Evolutionary conservation across 2,888 invertebrate species (phyloP).

Genomic region (Allacma fusca): DNA sequence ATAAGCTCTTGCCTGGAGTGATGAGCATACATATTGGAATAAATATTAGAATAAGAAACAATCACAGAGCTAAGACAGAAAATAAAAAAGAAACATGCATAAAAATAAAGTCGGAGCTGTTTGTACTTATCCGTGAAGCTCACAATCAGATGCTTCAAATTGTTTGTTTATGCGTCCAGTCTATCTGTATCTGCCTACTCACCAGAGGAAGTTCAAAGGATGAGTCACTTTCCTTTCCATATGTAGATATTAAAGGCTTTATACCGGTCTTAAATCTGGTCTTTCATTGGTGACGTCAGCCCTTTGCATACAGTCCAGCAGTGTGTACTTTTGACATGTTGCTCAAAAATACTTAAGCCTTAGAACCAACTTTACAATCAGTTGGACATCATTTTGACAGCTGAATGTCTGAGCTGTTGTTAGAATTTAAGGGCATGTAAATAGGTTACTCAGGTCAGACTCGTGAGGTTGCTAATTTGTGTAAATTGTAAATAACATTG

Average conservation of each 20-base stretch:
- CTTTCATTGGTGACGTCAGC: not conserved
- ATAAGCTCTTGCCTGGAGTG: too few species aligned
- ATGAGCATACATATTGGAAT: not conserved
- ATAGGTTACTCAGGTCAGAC: too few species aligned
- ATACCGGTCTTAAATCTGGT: not conserved
- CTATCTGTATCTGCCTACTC: not conserved
- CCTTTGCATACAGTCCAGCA: too few species aligned
- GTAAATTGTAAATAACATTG: too few species aligned
- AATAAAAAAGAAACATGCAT: not conserved
- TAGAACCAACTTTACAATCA: too few species aligned
- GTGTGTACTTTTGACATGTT: too few species aligned
- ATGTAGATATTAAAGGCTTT: not conserved
- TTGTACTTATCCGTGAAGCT: not conserved
- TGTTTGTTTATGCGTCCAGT: not conserved
- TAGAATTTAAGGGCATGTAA: too few species aligned
- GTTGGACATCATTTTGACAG: too few species aligned
- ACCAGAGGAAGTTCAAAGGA: too few species aligned
- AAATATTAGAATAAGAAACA: not conserved
- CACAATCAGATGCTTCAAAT: not conserved
- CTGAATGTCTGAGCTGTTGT: too few species aligned
- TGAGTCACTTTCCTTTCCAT: not conserved
- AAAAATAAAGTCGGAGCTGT: not conserved
- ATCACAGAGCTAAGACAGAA: not conserved
- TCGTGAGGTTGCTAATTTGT: too few species aligned
- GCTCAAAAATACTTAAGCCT: too few species aligned